These are phyloP conservation scores for Galbula dea DNA, from an alignment of 2,113 vertebrate genomes.

Conservation along the genomic window DNA sequence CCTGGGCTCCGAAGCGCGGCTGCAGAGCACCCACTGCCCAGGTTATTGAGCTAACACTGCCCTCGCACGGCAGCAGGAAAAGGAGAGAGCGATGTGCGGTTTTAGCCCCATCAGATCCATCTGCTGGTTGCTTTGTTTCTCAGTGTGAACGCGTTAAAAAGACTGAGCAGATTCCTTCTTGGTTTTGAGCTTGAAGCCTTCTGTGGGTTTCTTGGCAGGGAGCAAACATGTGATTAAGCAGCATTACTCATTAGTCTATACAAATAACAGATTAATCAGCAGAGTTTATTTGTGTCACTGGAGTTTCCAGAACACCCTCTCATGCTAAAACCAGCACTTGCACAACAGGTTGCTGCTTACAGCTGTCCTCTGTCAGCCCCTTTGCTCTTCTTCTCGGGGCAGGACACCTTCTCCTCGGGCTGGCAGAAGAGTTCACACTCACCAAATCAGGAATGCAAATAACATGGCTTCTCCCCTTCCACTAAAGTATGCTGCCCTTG, in stretches of 20 bases:
- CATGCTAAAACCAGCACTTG: neutral
- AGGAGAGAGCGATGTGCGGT: fast-evolving
- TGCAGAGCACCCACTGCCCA: neutral
- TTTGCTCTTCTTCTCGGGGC: neutral
- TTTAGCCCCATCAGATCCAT: neutral
- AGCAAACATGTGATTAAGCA: neutral
- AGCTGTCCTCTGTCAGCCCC: neutral
- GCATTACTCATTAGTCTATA: neutral
- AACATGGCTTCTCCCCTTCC: neutral
- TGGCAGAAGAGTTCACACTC: neutral
- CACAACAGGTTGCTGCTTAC: neutral
- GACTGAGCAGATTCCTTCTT: neutral
- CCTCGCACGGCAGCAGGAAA: constrained; percentile 31
- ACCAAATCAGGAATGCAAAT: neutral
- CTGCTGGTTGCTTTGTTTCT: neutral
- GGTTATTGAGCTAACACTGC: constrained; percentile 29
- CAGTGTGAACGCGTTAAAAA: fast-evolving
- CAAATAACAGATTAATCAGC: neutral
- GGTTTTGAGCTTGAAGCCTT: neutral
- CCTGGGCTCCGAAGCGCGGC: neutral
- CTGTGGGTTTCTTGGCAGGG: neutral
- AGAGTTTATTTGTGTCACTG: neutral
- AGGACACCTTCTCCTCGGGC: neutral
- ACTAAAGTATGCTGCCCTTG: neutral
- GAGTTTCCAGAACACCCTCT: neutral